Conservation (phyloP, 2,113 vertebrate genomes). For the Equus przewalskii region DNA sequence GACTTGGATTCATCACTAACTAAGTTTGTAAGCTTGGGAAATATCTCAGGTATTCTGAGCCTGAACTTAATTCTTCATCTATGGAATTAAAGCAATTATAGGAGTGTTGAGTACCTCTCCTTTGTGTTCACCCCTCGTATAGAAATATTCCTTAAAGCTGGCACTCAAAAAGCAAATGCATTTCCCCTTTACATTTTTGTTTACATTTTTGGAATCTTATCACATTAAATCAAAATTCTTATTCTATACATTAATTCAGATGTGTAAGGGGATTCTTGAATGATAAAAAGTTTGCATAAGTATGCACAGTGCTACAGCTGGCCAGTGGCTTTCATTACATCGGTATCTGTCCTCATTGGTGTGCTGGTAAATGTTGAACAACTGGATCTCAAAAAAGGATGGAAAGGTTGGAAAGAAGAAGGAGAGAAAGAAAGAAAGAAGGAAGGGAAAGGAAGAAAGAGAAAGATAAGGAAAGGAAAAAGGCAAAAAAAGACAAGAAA, state of each 20-base stretch:
- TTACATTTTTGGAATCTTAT: background rate
- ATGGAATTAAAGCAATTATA: background rate
- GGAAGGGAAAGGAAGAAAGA: background rate
- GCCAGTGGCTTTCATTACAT: background rate
- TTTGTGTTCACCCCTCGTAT: background rate
- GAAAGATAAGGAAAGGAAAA: background rate
- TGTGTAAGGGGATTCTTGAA: background rate
- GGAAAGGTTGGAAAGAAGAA: background rate
- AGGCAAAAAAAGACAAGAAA: background rate
- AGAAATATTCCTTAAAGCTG: constrained; percentile 24
- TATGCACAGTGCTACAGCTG: background rate
- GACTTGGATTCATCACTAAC: background rate
- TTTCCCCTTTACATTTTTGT: background rate
- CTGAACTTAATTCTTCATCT: background rate
- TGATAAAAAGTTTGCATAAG: background rate
- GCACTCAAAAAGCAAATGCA: background rate
- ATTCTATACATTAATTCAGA: background rate
- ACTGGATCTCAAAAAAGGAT: background rate
- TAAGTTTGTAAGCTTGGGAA: constrained; percentile 1
- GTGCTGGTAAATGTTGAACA: constrained; percentile 14
- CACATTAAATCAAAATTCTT: background rate
- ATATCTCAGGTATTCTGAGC: background rate
- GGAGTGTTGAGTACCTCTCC: background rate
- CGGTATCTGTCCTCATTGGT: background rate
- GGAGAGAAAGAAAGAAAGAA: background rate